These are phyloP conservation scores for Lepidurus couesii DNA, from an alignment of 1,140 invertebrate species.

Conservation along the genomic window DNA sequence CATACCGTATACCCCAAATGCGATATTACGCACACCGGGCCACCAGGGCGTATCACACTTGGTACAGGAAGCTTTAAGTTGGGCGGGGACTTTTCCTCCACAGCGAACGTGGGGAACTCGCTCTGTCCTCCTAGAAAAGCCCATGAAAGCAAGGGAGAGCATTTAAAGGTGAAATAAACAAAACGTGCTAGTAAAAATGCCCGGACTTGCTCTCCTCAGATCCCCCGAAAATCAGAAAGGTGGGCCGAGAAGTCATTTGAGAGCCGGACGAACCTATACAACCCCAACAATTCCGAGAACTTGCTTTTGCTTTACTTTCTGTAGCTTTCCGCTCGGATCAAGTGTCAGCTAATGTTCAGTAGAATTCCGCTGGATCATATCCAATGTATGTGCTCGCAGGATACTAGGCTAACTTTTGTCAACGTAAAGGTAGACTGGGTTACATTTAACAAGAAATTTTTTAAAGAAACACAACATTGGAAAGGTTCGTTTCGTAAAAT, in stretches of 20 bases:
- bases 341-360: not conserved
- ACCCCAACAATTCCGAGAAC: conserved; percentile 14
- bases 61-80: not conserved
- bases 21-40: conserved; percentile 13
- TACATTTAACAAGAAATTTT: not conserved
- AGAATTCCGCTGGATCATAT: not conserved
- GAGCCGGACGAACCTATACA: not conserved
- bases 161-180: conserved; percentile 10
- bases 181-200: not conserved
- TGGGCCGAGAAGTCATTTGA: not conserved
- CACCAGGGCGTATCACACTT: not conserved
- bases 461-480: not conserved
- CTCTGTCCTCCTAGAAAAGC: not conserved
- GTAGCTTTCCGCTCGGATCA: not conserved
- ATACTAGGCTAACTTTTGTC: not conserved
- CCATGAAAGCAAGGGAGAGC: not conserved
- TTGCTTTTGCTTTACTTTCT: not conserved
- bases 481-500: not conserved
- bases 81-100: not conserved
- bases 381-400: not conserved
- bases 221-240: not conserved
- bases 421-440: not conserved
- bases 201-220: not conserved
- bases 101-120: not conserved
- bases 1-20: not conserved